Evolutionary conservation across 2,113 vertebrate species (phyloP), one percentile per base, ranked within the genome.

Genomic region (Catharus minimus): DNA sequence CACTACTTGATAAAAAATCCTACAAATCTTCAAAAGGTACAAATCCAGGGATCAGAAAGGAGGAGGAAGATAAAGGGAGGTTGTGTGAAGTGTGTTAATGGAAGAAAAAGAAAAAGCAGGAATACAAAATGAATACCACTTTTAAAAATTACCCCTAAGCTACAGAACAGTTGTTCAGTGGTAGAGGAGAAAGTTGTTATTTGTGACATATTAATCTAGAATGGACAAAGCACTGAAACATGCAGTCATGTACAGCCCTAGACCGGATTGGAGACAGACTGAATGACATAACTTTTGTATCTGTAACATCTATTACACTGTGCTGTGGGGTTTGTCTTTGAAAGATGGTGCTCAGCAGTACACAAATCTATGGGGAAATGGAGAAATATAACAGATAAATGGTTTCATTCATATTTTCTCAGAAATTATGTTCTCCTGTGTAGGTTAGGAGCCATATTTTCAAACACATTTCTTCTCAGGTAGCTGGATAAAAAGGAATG

Each of bases 361-460:
- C 66, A 94, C 69, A 92, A 92, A 94, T 90, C 77, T 78, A 57
- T 69, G 36, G 64, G 68, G 43, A 84, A 92, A 87, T 77, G 39
- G 43, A 73, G 53, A 93, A 86, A 50, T 76, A 57, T 36, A 94
- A 71, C 49, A 91, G 86, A 89, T 46, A 95, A 90, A 92, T 89
- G 56, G 72, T 66, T 94, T 92, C 88, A 94, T 93, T 96, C 90
- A 50, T 89, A 92, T 94, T 86, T 95, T 96, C 82, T 71, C 66
- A 92, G 82, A 93, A 94, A 95, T 96, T 86, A 92, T 67, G 57
- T 82, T 79, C 53, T 86, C 69, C 33, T 89, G 38, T 89, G 65
- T 66, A 87, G 46, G 66, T 75, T 72, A 80, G 56, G 53, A 93
- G 82, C 18, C 11, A 3, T 93, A 92, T 92, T 96, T 95, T 86